These are phyloP conservation scores for Euleptes europaea DNA, from an alignment of 2,113 vertebrate species.

Conservation along the genomic window DNA sequence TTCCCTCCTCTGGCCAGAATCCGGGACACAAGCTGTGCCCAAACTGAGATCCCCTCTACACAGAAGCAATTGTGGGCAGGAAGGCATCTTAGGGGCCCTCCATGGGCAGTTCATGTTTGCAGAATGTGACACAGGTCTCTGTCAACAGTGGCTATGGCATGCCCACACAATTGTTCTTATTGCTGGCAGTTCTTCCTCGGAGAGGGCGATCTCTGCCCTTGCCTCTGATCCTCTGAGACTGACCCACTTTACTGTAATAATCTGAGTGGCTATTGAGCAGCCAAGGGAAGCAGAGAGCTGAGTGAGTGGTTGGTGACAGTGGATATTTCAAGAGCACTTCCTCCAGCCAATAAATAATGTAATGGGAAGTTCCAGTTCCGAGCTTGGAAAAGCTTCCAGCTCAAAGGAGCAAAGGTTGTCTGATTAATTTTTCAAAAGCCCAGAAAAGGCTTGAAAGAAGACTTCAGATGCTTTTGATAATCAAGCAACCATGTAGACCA, in stretches of 20 bases:
- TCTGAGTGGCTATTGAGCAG: background rate
- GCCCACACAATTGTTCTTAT: too few species aligned
- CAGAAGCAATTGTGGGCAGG: too few species aligned
- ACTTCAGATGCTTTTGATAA: background rate
- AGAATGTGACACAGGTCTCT: too few species aligned
- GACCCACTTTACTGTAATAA: background rate
- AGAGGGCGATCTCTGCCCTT: too few species aligned
- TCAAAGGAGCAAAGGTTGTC: accelerated
- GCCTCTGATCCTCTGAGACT: background rate
- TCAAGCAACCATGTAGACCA: background rate
- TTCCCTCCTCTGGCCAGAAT: too few species aligned
- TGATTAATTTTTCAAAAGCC: background rate
- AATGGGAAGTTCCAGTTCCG: background rate
- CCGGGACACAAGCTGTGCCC: too few species aligned
- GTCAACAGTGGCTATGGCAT: too few species aligned
- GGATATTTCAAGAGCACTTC: background rate
- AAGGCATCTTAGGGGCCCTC: too few species aligned
- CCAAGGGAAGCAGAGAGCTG: background rate
- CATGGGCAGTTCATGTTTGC: too few species aligned
- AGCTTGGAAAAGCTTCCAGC: background rate
- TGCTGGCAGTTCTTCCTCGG: background rate
- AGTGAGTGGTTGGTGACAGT: background rate
- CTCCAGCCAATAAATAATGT: background rate
- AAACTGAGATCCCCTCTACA: too few species aligned
- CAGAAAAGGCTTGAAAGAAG: accelerated